These are phyloP conservation scores for Coreoperca whiteheadi DNA, from an alignment of 2,113 vertebrate genomes.

Conservation along the genomic window DNA sequence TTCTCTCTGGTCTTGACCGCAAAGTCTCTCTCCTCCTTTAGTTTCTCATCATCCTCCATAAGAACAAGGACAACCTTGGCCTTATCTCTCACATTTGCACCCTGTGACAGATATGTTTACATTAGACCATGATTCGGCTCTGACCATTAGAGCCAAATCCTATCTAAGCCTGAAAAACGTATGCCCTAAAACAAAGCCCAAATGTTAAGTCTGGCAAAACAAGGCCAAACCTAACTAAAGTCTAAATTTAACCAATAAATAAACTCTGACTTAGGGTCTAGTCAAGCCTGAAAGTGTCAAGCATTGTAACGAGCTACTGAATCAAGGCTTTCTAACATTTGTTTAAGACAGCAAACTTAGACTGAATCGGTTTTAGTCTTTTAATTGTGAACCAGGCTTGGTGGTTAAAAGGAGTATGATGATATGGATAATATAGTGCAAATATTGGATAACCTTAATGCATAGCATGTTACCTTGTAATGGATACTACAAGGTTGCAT, in stretches of 20 bases:
- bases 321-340: background rate
- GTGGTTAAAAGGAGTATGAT: background rate
- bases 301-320: too few relatives aligned
- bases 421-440: background rate
- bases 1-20: constrained; percentile 93
- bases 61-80: constrained; percentile 91
- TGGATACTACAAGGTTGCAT: background rate
- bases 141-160: background rate
- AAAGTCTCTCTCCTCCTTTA: constrained; percentile 90
- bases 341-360: background rate
- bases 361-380: background rate
- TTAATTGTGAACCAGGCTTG: background rate
- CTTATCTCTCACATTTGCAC: constrained; percentile 91
- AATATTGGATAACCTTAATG: background rate
- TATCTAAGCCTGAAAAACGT: background rate
- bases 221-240: background rate
- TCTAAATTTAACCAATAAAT: background rate
- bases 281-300: background rate
- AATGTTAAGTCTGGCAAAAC: background rate
- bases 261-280: background rate
- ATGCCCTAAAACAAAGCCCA: background rate
- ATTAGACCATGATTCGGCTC: constrained; percentile 5
- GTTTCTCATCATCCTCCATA: constrained; percentile 90
- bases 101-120: constrained; percentile 68
- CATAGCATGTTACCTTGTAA: constrained; percentile 5